These are phyloP conservation scores for Drosophila nasuta DNA, from an alignment of 1,140 invertebrate genomes.

Conservation along the genomic window DNA sequence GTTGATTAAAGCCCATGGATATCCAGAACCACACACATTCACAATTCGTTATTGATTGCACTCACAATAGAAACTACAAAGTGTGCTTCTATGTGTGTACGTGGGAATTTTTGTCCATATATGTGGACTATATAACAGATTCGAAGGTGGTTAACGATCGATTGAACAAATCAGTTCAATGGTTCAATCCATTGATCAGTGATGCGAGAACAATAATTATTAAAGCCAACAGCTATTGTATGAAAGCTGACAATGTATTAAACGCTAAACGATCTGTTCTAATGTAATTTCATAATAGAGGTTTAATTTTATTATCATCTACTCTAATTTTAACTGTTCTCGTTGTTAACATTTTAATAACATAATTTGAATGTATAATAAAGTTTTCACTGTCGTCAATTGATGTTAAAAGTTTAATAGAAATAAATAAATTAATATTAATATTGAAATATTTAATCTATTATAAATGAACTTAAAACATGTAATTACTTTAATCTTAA, in stretches of 20 bases:
- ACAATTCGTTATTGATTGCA: slow-evolving; percentile 63
- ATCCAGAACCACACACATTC: slow-evolving; percentile 20
- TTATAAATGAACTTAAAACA: too few species aligned
- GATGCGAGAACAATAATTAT: not conserved
- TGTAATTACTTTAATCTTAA: not conserved
- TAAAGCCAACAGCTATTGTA: not conserved
- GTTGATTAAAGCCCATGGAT: slow-evolving; percentile 72
- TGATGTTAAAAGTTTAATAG: too few species aligned
- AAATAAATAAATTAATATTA: too few species aligned
- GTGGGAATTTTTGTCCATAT: slow-evolving; percentile 29
- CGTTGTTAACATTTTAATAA: not conserved
- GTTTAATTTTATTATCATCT: not conserved
- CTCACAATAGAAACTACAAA: slow-evolving; percentile 15
- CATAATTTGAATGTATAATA: too few species aligned
- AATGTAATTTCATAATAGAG: not conserved
- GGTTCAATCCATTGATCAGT: not conserved
- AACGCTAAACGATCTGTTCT: not conserved
- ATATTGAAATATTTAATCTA: too few species aligned
- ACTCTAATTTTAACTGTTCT: not conserved
- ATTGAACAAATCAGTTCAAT: not conserved
- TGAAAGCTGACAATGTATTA: not conserved
- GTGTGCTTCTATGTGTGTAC: not conserved
- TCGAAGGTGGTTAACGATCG: slow-evolving; percentile 4
- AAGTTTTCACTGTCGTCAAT: too few species aligned
- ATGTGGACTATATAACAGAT: not conserved